Percentiles rank a stretch among this genome's conserved stretches.
phyloP scores from a whole-genome alignment of 64 coral and sea anemone genomes.

The Montipora sp. region DNA sequence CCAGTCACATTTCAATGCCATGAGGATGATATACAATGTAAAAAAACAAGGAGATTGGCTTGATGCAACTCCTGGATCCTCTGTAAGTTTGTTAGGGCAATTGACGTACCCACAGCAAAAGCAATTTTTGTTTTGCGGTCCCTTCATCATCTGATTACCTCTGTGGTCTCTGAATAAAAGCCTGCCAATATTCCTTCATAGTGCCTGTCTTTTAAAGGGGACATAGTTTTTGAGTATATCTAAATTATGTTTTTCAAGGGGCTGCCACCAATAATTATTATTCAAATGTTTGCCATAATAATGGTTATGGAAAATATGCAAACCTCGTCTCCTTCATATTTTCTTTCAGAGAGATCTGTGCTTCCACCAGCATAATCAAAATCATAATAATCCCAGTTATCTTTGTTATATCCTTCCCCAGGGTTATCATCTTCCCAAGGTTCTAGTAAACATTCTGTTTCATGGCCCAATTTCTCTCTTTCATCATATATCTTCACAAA shows the following conservation, averaged over 20 bases:
- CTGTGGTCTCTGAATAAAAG: background rate
- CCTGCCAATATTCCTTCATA: background rate
- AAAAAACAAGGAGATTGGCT: too few species aligned
- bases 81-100: too few species aligned
- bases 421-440: background rate
- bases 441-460: background rate
- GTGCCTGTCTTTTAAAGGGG: background rate
- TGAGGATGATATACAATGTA: too few species aligned
- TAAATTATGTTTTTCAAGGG: too few species aligned
- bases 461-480: background rate
- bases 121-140: too few species aligned
- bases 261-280: too few species aligned
- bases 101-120: too few species aligned
- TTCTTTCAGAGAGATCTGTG: conserved; percentile 19
- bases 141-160: too few species aligned
- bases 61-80: too few species aligned
- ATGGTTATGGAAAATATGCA: background rate
- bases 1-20: too few species aligned
- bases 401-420: background rate
- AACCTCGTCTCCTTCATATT: conserved; percentile 1
- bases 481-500: background rate
- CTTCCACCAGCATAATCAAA: background rate
- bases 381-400: background rate
- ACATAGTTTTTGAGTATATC: too few species aligned
- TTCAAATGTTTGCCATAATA: too few species aligned